phyloP scores from a whole-genome alignment of 2,888 invertebrate species.

The Candidula unifasciata region DNA sequence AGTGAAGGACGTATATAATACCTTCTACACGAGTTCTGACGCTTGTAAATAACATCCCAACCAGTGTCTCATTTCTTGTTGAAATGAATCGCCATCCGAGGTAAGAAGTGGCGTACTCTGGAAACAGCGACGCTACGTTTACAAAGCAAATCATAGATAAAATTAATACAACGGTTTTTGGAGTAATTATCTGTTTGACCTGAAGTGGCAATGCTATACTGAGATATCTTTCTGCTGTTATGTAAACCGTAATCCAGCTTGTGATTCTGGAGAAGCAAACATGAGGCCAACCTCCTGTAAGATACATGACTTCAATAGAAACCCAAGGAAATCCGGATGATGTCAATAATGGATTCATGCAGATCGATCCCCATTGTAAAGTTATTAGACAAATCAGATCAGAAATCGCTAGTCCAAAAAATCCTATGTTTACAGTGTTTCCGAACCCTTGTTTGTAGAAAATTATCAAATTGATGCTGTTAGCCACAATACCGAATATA shows the following conservation, averaged over 20 bases:
- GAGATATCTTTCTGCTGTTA: conserved; percentile 6
- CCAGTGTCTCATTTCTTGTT: neutral
- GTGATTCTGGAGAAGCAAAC: neutral
- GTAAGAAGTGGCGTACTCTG: neutral
- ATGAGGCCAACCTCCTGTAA: conserved; percentile 7
- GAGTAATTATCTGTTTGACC: conserved; percentile 9
- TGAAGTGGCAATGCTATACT: conserved; percentile 9
- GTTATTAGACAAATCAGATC: neutral
- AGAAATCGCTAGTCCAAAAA: conserved; percentile 12
- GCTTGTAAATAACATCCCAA: neutral
- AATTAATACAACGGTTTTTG: neutral
- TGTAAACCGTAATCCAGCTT: conserved; percentile 5
- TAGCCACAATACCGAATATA: neutral
- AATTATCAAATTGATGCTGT: conserved; percentile 24
- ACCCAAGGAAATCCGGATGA: neutral
- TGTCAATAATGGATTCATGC: conserved; percentile 1
- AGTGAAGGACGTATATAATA: neutral
- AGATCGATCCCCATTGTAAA: conserved; percentile 1
- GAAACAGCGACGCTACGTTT: neutral
- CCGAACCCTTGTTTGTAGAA: conserved; percentile 28
- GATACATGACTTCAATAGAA: neutral
- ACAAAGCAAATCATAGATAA: neutral
- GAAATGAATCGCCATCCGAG: neutral
- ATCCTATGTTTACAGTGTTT: conserved; percentile 22
- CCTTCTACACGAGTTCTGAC: neutral